phyloP scores from a whole-genome alignment of 2,113 vertebrate species.

The Lathamus discolor region DNA sequence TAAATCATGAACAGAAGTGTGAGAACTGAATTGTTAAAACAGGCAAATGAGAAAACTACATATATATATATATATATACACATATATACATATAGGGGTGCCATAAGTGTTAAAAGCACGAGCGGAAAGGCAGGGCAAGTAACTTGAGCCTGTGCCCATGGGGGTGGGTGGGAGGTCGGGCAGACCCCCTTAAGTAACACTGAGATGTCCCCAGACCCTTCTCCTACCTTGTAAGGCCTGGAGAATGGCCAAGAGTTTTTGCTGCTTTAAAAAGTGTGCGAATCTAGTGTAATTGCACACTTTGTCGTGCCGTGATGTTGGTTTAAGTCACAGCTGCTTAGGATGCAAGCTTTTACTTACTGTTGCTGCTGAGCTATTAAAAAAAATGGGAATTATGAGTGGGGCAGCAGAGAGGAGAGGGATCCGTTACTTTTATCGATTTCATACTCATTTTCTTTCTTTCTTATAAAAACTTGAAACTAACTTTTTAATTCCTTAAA shows the following conservation, averaged over 20 bases:
- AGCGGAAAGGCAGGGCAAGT: background rate
- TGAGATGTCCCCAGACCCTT: background rate
- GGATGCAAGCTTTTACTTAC: background rate
- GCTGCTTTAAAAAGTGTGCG: background rate
- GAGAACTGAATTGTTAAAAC: background rate
- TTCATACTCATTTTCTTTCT: background rate
- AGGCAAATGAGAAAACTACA: background rate
- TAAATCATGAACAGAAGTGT: background rate
- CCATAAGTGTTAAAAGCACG: background rate
- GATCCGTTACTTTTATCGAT: background rate
- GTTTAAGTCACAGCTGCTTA: background rate
- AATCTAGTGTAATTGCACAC: background rate
- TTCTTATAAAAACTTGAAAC: background rate
- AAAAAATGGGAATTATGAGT: background rate
- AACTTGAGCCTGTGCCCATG: background rate
- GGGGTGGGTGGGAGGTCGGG: background rate
- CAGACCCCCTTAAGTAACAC: background rate
- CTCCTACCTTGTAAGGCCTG: background rate
- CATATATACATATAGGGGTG: background rate
- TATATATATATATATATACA: background rate
- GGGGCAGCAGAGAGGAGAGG: background rate
- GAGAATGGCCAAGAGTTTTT: background rate
- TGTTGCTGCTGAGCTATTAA: background rate
- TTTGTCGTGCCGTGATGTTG: background rate
- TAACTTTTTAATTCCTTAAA: background rate